phyloP scores from a whole-genome alignment of 2,888 invertebrate species.

The Stenodera caucasica region DNA sequence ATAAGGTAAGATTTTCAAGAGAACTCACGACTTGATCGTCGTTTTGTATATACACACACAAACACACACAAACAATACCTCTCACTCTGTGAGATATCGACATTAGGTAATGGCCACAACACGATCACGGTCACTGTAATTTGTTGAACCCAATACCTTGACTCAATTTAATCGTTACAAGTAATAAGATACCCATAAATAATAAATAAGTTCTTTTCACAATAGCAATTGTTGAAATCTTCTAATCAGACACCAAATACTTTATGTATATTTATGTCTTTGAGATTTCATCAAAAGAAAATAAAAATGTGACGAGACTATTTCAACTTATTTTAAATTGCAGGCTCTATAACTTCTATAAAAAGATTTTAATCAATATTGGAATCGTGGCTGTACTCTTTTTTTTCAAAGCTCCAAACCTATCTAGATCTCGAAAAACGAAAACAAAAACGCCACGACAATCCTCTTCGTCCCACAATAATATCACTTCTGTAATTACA shows the following conservation, averaged over 20 bases:
- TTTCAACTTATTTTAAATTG: background rate
- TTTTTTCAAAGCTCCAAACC: constrained; percentile 14
- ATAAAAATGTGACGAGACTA: background rate
- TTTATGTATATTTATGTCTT: background rate
- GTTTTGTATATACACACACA: constrained; percentile 34
- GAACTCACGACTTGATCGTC: constrained; percentile 41
- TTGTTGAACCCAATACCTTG: constrained; percentile 52
- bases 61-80: constrained; percentile 6
- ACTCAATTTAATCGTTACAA: constrained; percentile 46
- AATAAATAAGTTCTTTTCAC: background rate
- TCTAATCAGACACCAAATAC: too few species aligned
- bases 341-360: constrained; percentile 20
- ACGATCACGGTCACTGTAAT: constrained; percentile 54
- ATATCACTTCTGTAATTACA: constrained; percentile 43
- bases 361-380: constrained; percentile 26
- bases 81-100: constrained; percentile 50
- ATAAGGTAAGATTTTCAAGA: constrained; percentile 31
- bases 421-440: constrained; percentile 31
- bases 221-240: background rate
- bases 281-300: background rate
- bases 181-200: constrained; percentile 37
- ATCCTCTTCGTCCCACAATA: constrained; percentile 35
- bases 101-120: constrained; percentile 53
- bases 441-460: constrained; percentile 33
- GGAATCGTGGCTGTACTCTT: constrained; percentile 33